These are phyloP conservation scores for Cottoperca gobio DNA, from an alignment of 2,797 vertebrate species.

Conservation along the genomic window DNA sequence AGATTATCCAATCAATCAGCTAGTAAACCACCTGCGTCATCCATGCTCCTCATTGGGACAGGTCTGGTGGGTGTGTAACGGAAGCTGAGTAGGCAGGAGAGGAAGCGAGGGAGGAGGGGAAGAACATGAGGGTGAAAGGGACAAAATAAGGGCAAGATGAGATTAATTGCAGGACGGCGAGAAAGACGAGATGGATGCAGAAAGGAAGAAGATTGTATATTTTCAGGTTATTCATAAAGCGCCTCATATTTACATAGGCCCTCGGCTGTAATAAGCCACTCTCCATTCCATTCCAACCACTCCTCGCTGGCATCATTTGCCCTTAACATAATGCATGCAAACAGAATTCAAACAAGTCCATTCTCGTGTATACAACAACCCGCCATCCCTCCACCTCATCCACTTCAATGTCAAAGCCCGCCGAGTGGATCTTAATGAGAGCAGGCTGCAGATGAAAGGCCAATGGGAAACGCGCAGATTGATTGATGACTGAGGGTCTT, in stretches of 20 bases:
- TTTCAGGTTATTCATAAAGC: slow-evolving; percentile 37
- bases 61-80: slow-evolving; percentile 37
- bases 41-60: slow-evolving; percentile 56
- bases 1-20: slow-evolving; percentile 83
- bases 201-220: slow-evolving; percentile 13
- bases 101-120: slow-evolving; percentile 5
- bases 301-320: slow-evolving; percentile 55
- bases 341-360: slow-evolving; percentile 68
- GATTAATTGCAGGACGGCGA: background rate
- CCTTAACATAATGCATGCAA: slow-evolving; percentile 68
- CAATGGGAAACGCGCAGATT: slow-evolving; percentile 66
- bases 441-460: slow-evolving; percentile 79
- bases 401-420: slow-evolving; percentile 75
- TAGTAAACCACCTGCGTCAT: slow-evolving; percentile 76
- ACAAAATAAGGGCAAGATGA: slow-evolving; percentile 1
- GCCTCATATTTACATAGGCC: slow-evolving; percentile 37
- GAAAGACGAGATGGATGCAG: slow-evolving; percentile 13
- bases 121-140: background rate
- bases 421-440: slow-evolving; percentile 77
- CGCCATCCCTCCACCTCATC: slow-evolving; percentile 63
- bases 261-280: slow-evolving; percentile 45
- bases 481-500: slow-evolving; percentile 81
- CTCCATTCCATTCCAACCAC: slow-evolving; percentile 37
- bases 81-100: slow-evolving; percentile 45
- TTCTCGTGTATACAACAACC: slow-evolving; percentile 62